A percentile compares a stretch with the other conserved stretches of the same genome.
These are phyloP conservation scores for Dasypolia templi DNA, from an alignment of 2,888 invertebrate genomes.

Conservation along the genomic window DNA sequence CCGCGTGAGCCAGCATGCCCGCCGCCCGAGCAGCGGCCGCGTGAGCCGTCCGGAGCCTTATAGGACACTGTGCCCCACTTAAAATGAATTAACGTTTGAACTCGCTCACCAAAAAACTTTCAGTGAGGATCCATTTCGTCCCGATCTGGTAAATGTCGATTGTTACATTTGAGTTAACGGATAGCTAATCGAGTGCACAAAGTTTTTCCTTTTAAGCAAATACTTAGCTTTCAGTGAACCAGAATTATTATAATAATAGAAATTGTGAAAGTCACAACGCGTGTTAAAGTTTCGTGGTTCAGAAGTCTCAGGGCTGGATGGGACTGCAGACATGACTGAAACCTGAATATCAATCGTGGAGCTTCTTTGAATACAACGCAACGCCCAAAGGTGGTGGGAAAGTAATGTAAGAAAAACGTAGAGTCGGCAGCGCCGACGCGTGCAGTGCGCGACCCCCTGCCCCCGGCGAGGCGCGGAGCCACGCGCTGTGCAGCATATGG, in stretches of 20 bases:
- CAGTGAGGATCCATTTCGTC: conserved; percentile 52
- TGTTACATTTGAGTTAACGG: conserved; percentile 36
- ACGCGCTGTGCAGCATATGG: background rate
- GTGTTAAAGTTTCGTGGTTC: conserved; percentile 4
- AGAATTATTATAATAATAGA: background rate
- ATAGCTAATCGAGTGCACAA: conserved; percentile 10
- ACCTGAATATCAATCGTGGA: background rate
- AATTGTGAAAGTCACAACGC: background rate
- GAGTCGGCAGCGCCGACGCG: too few species aligned
- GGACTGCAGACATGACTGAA: background rate
- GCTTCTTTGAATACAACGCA: background rate
- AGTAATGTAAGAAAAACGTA: background rate
- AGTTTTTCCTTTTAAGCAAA: background rate
- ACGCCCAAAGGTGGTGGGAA: background rate
- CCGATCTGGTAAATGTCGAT: conserved; percentile 58
- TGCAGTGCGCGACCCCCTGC: background rate
- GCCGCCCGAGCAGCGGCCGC: conserved; percentile 57
- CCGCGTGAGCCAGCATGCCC: conserved; percentile 44
- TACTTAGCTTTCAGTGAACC: conserved; percentile 13
- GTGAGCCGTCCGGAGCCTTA: conserved; percentile 34
- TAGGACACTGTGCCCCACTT: conserved; percentile 31
- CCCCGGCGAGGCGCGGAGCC: background rate
- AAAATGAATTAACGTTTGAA: conserved; percentile 59
- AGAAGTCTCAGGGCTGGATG: background rate
- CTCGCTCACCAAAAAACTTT: conserved; percentile 28